Percentiles rank a stretch among this genome's conserved stretches.
Evolutionary conservation across 1,140 invertebrate genomes (phyloP).

Genomic region (Halotydeus destructor): DNA sequence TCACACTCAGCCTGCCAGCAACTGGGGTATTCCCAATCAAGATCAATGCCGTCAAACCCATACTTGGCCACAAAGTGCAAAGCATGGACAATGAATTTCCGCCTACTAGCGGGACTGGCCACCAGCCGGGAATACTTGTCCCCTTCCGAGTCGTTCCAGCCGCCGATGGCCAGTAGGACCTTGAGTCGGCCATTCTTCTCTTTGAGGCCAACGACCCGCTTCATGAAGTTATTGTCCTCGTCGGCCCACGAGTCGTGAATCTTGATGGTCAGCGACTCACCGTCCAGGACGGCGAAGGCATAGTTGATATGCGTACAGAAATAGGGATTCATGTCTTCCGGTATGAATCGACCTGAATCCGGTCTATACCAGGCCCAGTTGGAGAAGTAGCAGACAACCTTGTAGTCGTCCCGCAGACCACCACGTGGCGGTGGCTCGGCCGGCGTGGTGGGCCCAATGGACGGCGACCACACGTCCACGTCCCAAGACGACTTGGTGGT

Average conservation of each 20-base stretch:
- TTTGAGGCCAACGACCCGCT: constrained; percentile 40
- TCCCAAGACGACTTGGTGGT: not conserved
- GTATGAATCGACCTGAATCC: constrained; percentile 58
- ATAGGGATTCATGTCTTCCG: constrained; percentile 80
- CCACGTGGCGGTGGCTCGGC: not conserved
- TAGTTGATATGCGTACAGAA: constrained; percentile 87
- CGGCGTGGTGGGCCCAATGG: not conserved
- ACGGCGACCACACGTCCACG: not conserved
- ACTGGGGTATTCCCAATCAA: constrained; percentile 36
- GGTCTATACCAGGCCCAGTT: constrained; percentile 69
- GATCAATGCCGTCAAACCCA: constrained; percentile 37
- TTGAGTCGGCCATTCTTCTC: constrained; percentile 46
- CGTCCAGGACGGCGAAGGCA: constrained; percentile 68
- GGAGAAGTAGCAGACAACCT: constrained; percentile 62
- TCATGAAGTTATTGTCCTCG: constrained; percentile 53
- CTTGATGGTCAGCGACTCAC: constrained; percentile 45
- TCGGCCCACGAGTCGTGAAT: constrained; percentile 65
- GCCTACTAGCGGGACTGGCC: constrained; percentile 36
- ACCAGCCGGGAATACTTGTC: constrained; percentile 41
- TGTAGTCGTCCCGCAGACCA: constrained; percentile 18
- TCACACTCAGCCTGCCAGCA: constrained; percentile 6
- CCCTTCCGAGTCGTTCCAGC: constrained; percentile 48
- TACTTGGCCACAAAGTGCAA: constrained; percentile 34
- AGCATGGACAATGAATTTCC: constrained; percentile 48
- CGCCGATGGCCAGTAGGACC: constrained; percentile 53